Percentiles rank a stretch among this genome's conserved stretches.
Evolutionary conservation across 2,888 invertebrate genomes (phyloP).

Genomic region (Neria commutata): DNA sequence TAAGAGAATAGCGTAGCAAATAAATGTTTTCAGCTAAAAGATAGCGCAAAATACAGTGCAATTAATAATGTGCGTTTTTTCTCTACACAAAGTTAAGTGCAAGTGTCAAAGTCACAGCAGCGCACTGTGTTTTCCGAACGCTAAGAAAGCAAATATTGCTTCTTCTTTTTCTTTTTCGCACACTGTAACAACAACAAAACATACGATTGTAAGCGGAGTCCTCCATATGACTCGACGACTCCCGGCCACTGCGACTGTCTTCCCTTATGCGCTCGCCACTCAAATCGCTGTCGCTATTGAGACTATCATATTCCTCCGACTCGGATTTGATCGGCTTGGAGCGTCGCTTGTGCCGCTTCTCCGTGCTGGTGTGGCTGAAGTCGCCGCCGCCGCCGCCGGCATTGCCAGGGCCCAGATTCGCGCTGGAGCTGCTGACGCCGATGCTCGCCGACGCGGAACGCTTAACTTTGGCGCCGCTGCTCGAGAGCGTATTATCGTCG

Average conservation of each 20-base stretch:
- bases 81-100: too few species aligned
- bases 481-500: slow-evolving; percentile 46
- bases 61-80: too few species aligned
- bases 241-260: slow-evolving; percentile 62
- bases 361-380: slow-evolving; percentile 44
- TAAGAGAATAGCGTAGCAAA: too few species aligned
- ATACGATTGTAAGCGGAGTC: slow-evolving; percentile 58
- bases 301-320: slow-evolving; percentile 66
- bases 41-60: too few species aligned
- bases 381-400: slow-evolving; percentile 36
- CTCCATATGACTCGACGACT: slow-evolving; percentile 64
- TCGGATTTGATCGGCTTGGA: slow-evolving; percentile 66
- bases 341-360: slow-evolving; percentile 62
- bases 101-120: too few species aligned
- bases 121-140: too few species aligned
- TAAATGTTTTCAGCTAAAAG: too few species aligned
- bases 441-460: slow-evolving; percentile 39
- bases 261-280: slow-evolving; percentile 61
- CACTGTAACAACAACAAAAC: slow-evolving; percentile 35
- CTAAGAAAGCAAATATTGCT: too few species aligned
- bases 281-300: slow-evolving; percentile 66
- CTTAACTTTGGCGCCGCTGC: slow-evolving; percentile 45
- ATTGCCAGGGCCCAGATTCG: slow-evolving; percentile 32
- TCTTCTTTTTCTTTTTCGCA: too few species aligned
- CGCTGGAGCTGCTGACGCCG: slow-evolving; percentile 36